phyloP scores from a whole-genome alignment of 2,888 invertebrate species.

The Pyrrhosoma nymphula region DNA sequence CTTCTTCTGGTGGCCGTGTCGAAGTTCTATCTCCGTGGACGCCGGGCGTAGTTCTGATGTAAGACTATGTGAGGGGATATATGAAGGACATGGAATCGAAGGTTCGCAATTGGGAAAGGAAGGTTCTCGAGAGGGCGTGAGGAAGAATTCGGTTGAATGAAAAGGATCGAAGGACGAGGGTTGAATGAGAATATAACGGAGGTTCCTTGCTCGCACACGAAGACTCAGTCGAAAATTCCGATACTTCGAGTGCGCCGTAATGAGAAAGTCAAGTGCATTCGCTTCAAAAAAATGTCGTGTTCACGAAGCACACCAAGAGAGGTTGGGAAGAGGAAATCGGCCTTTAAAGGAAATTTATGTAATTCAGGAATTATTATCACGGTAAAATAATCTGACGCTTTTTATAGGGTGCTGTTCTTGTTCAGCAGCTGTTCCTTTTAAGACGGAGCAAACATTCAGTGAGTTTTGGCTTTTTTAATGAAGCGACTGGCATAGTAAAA shows the following conservation, averaged over 20 bases:
- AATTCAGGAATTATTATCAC: not conserved
- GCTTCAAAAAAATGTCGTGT: not conserved
- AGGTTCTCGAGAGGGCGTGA: not conserved
- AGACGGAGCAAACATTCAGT: too few relatives aligned
- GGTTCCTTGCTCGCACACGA: not conserved
- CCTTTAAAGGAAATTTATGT: not conserved
- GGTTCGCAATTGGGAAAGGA: not conserved
- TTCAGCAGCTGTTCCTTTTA: too few relatives aligned
- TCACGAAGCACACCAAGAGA: not conserved
- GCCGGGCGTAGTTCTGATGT: conserved; percentile 1
- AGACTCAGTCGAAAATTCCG: not conserved
- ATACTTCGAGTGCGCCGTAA: not conserved
- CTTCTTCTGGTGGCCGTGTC: conserved; percentile 9
- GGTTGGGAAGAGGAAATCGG: not conserved
- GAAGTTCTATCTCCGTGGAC: conserved; percentile 48
- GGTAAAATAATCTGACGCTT: too few relatives aligned
- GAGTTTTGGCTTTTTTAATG: too few relatives aligned
- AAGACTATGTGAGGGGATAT: not conserved
- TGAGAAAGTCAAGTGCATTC: not conserved
- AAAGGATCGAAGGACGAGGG: not conserved
- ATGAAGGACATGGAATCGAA: not conserved
- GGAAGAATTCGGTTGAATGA: not conserved
- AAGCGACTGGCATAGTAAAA: too few relatives aligned
- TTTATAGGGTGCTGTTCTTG: too few relatives aligned
- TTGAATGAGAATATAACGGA: too few relatives aligned